Base-by-base conservation (phyloP, 2,888 invertebrate species). In the Julus scanicus region DNA sequence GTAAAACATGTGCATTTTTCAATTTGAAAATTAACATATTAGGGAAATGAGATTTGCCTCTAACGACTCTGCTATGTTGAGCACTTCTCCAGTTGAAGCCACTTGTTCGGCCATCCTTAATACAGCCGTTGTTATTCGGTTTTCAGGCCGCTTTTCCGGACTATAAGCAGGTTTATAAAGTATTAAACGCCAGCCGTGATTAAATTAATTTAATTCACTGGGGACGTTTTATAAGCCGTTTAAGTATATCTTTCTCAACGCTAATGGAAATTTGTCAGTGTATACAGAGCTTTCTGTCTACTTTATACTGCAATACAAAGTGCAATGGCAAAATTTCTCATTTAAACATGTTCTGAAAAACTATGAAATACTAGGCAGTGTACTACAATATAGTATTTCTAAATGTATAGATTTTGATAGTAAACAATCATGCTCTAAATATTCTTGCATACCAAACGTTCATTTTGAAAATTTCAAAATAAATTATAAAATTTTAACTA, bases 11-110 rank as follows among this genome's bases (percentile, higher is more conserved):
- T 37, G 29, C 9, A 37, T 80, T 80, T 37, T 71, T 8, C 9
- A 37, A 80, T 11, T 11, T 13, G 11, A 29, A 80, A 5, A 80
- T 37, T 20, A 13, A 80, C 71, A 71, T 29, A 80, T 80, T 80
- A 37, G 37, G 3, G 37, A 80, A 37, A 29, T 80, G 15, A 6
- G 1, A 44, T 49, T 85, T 40, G 89, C 91, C 88, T 92, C 92
- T 4, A 92, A 90, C 83, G 92, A 92, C 89, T 93, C 93, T 0
- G 92, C 92, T 40, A 93, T 92, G 90, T 93, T 93, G 87, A 93
- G 91, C 0, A 93, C 93, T 89, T 93, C 93, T 17, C 93, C 93
- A 0, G 92, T 92, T 29, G 92, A 91, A 6, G 93, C 92, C 57
- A 94, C 93, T 88, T 93, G 91, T 90, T 93, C 93, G 0, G 93